Base-by-base conservation (phyloP, 2,888 invertebrate genomes). In the Incurvaria masculella region DNA sequence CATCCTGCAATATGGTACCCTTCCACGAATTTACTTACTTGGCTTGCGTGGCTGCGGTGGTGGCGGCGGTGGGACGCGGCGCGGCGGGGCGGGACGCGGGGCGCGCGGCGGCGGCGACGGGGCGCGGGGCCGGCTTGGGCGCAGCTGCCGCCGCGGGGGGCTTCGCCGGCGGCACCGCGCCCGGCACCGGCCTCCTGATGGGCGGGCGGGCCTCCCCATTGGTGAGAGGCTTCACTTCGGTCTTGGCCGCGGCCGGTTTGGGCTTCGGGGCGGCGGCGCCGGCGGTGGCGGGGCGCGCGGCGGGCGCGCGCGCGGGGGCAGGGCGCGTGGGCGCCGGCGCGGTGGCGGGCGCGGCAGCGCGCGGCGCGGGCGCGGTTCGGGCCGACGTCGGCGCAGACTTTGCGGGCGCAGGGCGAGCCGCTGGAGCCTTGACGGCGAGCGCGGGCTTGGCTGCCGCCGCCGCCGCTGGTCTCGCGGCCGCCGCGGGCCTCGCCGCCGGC, bases 121-220 rank as follows among this genome's bases (percentile, higher is more conserved):
- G 51, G 52, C 58, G 56, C 49, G 53, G 52, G 44, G 60, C 45
- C 52, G 61, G 53, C 40, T 59, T 42, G 51, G 57, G 52, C 16
- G 63, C 51, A 42, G 59, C 45, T 55, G 65, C 53, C 48, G 64
- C 52, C 54, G 61, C 52, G 27, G 57, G 49, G 42, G 53, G 45
- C 43, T 49, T 49, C 11, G 56, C 45, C 21, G 44, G 40, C 27
- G 41, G 11, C 3, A 38, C 27, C 20, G 60, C 52, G 6, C 48
- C 38, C 18, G 57, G 57, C 50, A 46, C 44, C 8, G 52, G 44
- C 39, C 59, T 63, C 51, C 51, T 57, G 11, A 56, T 55, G 3
- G 57, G 50, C 6, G 64, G 62, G 59, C 81, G 81, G 1, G 65
- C 69, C 45, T 84, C 84, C 11, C 83, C 84, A 57, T 83, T 85